Evolutionary conservation across 2,797 vertebrate genomes (phyloP).

Genomic region (Lateolabrax maculatus): DNA sequence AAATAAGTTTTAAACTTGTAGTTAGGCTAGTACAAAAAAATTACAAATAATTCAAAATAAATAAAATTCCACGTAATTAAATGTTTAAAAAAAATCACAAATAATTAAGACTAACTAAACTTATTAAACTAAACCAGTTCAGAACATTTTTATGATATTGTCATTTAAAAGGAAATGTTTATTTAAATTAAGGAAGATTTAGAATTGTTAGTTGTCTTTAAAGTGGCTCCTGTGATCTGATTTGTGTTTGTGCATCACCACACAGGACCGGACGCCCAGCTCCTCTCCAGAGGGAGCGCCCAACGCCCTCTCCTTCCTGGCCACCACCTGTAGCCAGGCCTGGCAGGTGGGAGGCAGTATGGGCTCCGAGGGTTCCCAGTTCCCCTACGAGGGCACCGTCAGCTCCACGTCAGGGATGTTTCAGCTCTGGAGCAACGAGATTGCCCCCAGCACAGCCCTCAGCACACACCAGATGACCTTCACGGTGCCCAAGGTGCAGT

Average conservation of each 20-base stretch:
- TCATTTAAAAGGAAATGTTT: neutral
- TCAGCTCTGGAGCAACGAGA: conserved; percentile 91
- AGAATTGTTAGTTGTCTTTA: neutral
- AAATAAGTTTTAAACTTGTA: too few relatives aligned
- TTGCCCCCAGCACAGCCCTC: conserved; percentile 84
- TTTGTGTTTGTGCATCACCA: conserved; percentile 31
- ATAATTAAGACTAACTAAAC: neutral
- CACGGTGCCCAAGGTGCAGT: conserved; percentile 89
- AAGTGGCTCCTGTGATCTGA: conserved; percentile 9
- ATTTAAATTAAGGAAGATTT: neutral
- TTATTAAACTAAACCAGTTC: too few relatives aligned
- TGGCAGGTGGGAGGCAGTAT: conserved; percentile 82
- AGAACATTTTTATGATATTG: neutral
- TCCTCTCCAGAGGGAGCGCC: conserved; percentile 87
- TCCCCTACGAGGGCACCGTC: conserved; percentile 85
- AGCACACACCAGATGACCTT: conserved; percentile 89
- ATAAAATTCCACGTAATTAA: neutral
- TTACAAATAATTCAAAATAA: neutral
- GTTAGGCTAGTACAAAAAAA: too few relatives aligned
- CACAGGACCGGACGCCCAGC: conserved; percentile 88
- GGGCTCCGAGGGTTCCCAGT: conserved; percentile 83
- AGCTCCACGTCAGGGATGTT: conserved; percentile 89
- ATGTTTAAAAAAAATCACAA: neutral
- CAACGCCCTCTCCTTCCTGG: conserved; percentile 86
- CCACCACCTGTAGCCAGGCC: conserved; percentile 88